Evolutionary conservation across 2,113 vertebrate species (phyloP).

Genomic region (Hydropotes inermis): DNA sequence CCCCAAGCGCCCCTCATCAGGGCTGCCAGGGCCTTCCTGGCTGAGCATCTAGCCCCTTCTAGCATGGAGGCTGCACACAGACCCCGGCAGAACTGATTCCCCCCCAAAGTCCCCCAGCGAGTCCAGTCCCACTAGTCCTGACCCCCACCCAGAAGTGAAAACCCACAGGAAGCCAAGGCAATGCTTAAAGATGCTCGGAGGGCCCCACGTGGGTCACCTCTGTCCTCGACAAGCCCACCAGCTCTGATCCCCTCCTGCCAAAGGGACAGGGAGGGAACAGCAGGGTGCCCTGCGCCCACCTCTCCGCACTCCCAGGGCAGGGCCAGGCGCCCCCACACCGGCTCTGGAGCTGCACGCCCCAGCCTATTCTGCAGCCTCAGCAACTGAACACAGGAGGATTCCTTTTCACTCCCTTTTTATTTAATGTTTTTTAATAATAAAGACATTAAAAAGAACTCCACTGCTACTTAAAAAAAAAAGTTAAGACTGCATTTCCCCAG

Average conservation of each 20-base stretch:
- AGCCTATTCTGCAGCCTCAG: fast-evolving
- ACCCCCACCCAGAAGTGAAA: not conserved
- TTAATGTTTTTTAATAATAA: not conserved
- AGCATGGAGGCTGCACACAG: fast-evolving
- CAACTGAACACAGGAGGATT: not conserved
- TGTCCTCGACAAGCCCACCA: not conserved
- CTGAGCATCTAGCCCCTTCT: not conserved
- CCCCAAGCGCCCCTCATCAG: fast-evolving
- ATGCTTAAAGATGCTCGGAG: fast-evolving
- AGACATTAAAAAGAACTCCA: not conserved
- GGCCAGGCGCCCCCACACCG: fast-evolving
- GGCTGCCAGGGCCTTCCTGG: no score
- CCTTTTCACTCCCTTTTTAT: not conserved
- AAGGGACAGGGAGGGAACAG: fast-evolving
- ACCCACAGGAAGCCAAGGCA: fast-evolving
- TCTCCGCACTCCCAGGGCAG: not conserved
- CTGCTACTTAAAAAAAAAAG: not conserved
- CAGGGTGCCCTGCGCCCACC: not conserved
- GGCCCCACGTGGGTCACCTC: fast-evolving
- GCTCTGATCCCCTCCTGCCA: not conserved
- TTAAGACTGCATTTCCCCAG: not conserved
- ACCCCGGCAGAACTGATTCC: fast-evolving
- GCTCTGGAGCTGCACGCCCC: fast-evolving
- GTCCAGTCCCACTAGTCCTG: not conserved
- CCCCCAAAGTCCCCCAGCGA: not conserved